These are phyloP conservation scores for Zaprionus africanus DNA, from an alignment of 1,140 invertebrate species.

Conservation along the genomic window DNA sequence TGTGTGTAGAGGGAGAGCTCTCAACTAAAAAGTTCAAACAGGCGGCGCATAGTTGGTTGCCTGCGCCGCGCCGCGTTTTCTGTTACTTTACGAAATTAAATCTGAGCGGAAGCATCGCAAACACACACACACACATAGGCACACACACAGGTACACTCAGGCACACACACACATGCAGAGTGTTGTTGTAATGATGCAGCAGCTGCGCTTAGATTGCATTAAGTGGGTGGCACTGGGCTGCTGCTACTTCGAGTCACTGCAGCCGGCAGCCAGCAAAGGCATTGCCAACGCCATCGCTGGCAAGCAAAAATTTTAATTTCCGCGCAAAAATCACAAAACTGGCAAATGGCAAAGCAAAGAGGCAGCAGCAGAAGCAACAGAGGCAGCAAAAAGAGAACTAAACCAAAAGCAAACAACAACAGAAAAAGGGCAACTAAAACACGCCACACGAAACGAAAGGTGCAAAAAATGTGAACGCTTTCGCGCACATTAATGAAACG, in stretches of 20 bases:
- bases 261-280: background rate
- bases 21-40: constrained; percentile 72
- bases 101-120: constrained; percentile 74
- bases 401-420: constrained; percentile 16
- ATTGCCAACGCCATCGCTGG: constrained; percentile 38
- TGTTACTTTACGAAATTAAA: constrained; percentile 76
- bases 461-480: constrained; percentile 54
- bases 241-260: constrained; percentile 38
- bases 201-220: constrained; percentile 83
- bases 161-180: constrained; percentile 23
- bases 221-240: constrained; percentile 58
- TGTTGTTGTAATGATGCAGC: constrained; percentile 76
- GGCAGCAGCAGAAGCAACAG: constrained; percentile 1
- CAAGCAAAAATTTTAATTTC: constrained; percentile 78
- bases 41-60: constrained; percentile 71
- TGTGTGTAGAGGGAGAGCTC: constrained; percentile 19
- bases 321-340: constrained; percentile 70
- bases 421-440: constrained; percentile 20
- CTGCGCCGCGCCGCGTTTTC: constrained; percentile 50
- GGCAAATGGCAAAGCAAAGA: constrained; percentile 53
- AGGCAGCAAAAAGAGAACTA: constrained; percentile 17
- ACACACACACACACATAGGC: constrained; percentile 36
- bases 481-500: constrained; percentile 63
- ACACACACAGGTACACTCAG: constrained; percentile 20
- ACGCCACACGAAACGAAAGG: constrained; percentile 20